Evolutionary conservation across 64 coral and sea anemone genomes (phyloP).

Genomic region (Catalaphyllia jardinei): DNA sequence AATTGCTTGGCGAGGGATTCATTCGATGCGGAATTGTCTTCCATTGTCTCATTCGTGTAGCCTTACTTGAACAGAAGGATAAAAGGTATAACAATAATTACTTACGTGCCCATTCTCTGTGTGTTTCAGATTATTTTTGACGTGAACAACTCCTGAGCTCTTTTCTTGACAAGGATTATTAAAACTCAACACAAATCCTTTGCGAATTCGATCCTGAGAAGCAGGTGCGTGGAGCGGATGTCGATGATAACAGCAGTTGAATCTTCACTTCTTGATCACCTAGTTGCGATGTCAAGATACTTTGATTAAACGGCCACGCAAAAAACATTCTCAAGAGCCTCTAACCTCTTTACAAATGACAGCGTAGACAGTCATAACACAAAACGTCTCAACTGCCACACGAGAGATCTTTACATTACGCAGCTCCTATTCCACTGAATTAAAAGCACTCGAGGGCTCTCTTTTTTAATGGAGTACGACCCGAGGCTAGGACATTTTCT

Average conservation of each 20-base stretch:
- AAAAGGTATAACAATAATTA: neutral
- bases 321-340: neutral
- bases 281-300: conserved; percentile 10
- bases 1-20: neutral
- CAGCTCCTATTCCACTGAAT: neutral
- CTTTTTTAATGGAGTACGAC: neutral
- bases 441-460: neutral
- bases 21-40: neutral
- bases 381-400: neutral
- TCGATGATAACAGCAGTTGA: conserved; percentile 1
- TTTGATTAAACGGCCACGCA: conserved; percentile 7
- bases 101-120: neutral
- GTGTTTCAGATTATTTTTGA: neutral
- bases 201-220: neutral
- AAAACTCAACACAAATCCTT: conserved; percentile 18
- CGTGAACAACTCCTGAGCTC: neutral
- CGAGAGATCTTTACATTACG: neutral
- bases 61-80: too few species aligned
- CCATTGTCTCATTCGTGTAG: too few species aligned
- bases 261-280: conserved; percentile 13
- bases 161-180: neutral
- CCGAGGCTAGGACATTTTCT: neutral
- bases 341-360: neutral
- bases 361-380: neutral
- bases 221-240: conserved; percentile 29